Percentiles rank a stretch among this genome's conserved stretches.
Evolutionary conservation across 2,888 invertebrate species (phyloP).

Genomic region (Rhagonycha lutea): DNA sequence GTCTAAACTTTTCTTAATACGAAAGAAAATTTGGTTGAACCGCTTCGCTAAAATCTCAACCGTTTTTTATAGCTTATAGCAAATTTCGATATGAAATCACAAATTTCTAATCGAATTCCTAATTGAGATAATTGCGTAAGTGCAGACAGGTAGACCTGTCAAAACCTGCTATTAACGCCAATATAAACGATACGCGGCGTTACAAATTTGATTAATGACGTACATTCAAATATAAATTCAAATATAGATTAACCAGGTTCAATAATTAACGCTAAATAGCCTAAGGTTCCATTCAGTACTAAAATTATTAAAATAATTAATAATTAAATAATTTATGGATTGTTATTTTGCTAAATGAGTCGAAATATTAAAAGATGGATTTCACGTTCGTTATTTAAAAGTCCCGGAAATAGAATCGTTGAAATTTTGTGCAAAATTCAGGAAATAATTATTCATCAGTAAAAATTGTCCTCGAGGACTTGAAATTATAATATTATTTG

Average conservation of each 20-base stretch:
- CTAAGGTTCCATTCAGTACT: neutral
- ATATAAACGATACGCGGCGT: neutral
- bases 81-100: neutral
- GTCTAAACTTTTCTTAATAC: too few relatives aligned
- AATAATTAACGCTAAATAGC: neutral
- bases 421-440: neutral
- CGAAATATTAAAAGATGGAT: neutral
- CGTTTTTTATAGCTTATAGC: neutral
- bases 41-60: too few relatives aligned
- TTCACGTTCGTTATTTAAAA: neutral
- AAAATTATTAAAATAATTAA: neutral
- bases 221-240: neutral
- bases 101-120: neutral
- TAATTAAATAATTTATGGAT: neutral
- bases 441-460: neutral
- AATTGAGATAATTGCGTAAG: neutral
- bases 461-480: neutral
- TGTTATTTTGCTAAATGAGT: neutral
- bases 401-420: neutral
- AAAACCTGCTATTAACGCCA: neutral
- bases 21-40: too few relatives aligned
- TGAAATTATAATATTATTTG: neutral
- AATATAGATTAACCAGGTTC: too few relatives aligned
- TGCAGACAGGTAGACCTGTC: neutral
- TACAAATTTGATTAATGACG: neutral